phyloP scores from a whole-genome alignment of 2,797 vertebrate species.

The Tympanoctomys barrerae region DNA sequence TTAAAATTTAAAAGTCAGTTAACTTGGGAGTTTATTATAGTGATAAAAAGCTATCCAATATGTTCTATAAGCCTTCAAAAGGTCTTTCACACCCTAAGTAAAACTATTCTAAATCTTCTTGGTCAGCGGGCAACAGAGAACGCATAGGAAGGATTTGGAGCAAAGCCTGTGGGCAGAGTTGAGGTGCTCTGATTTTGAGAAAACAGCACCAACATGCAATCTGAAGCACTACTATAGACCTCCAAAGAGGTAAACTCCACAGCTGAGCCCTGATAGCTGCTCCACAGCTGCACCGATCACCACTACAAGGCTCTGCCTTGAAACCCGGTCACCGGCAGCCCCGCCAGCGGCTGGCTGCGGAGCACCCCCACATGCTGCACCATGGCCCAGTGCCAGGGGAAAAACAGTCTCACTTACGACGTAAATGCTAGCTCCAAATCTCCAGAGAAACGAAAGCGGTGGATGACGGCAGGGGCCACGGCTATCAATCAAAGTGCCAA shows the following conservation, averaged over 20 bases:
- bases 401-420: not conserved
- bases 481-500: fast-evolving
- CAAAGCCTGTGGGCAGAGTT: not conserved
- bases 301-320: not conserved
- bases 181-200: not conserved
- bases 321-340: too few species aligned
- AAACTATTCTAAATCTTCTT: not conserved
- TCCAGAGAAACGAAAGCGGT: not conserved
- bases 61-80: not conserved
- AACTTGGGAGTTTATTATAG: not conserved
- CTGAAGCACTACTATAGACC: not conserved
- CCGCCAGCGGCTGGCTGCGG: not conserved
- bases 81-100: not conserved
- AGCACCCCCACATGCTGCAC: fast-evolving
- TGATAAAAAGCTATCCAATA: not conserved
- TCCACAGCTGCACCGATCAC: fast-evolving
- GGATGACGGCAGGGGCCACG: not conserved
- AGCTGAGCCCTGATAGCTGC: not conserved
- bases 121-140: not conserved
- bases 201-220: not conserved
- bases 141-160: not conserved
- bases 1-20: not conserved
- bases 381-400: not conserved
- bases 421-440: not conserved
- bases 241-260: not conserved